Percentiles rank a stretch among this genome's conserved stretches.
These are phyloP conservation scores for Drosophila aff. DNA, from an alignment of 1,140 invertebrate species.

Conservation along the genomic window DNA sequence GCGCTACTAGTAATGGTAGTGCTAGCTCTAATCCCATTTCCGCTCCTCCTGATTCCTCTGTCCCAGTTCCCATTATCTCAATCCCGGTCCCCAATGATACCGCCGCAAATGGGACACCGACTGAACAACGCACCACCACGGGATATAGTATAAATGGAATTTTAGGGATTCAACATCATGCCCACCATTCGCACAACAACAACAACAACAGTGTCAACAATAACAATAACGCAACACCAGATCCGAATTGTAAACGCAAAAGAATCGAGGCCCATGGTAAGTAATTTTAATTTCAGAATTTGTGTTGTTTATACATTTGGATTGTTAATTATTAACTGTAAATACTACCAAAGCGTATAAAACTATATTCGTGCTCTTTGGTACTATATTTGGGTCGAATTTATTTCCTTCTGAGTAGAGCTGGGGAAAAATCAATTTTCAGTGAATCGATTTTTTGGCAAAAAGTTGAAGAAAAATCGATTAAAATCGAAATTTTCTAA, in stretches of 20 bases:
- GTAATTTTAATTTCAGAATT: conserved; percentile 29
- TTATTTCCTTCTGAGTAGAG: too few species aligned
- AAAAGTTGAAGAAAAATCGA: too few species aligned
- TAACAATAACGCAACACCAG: conserved; percentile 48
- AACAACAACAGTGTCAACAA: conserved; percentile 86
- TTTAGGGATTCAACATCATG: conserved; percentile 93
- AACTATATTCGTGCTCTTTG: too few species aligned
- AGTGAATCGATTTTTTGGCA: too few species aligned
- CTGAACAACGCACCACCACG: conserved; percentile 86
- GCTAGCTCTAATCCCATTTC: conserved; percentile 30
- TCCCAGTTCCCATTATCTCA: conserved; percentile 69
- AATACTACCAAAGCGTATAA: too few species aligned
- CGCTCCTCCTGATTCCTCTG: conserved; percentile 34
- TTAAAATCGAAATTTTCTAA: too few species aligned
- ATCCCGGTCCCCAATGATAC: conserved; percentile 74
- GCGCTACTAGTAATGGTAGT: conserved; percentile 34
- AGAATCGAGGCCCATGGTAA: conserved; percentile 89
- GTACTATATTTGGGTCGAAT: too few species aligned
- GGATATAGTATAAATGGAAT: conserved; percentile 97
- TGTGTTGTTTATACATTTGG: too few species aligned
- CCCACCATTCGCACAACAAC: conserved; percentile 78
- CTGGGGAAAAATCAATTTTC: too few species aligned
- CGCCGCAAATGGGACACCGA: conserved; percentile 61
- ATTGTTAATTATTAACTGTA: too few species aligned
- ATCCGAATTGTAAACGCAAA: conserved; percentile 87